A percentile compares a stretch with the other conserved stretches of the same genome.
Evolutionary conservation across 2,113 vertebrate genomes (phyloP).

Genomic region (Macaca mulatta): DNA sequence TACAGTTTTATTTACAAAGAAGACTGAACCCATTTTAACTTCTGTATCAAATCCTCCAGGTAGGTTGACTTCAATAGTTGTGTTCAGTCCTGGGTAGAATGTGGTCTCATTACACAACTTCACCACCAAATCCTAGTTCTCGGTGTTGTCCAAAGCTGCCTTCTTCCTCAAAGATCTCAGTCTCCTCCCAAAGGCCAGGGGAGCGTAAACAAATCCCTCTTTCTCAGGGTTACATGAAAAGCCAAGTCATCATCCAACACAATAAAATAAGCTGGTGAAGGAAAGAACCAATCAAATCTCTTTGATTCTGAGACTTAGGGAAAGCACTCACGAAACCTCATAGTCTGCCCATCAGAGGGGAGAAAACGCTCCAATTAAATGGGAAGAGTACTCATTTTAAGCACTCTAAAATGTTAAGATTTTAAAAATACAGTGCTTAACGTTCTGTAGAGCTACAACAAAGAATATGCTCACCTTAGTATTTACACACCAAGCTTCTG

Average conservation of each 20-base stretch:
- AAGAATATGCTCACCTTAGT: constrained; percentile 59
- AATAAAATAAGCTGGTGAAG: constrained; percentile 60
- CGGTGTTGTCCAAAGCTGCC: constrained; percentile 18
- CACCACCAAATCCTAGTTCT: not conserved
- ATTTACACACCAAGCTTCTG: constrained; percentile 68
- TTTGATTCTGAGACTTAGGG: constrained; percentile 57
- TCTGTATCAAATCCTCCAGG: not conserved
- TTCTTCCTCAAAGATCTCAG: not conserved
- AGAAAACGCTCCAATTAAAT: constrained; percentile 68
- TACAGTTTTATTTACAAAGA: constrained; percentile 20
- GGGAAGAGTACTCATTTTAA: constrained; percentile 74
- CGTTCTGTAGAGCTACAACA: constrained; percentile 69
- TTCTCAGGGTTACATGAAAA: constrained; percentile 54
- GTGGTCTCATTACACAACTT: constrained; percentile 11
- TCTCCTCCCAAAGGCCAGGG: constrained; percentile 38
- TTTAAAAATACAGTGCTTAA: constrained; percentile 78
- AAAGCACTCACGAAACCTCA: constrained; percentile 63
- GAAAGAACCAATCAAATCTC: constrained; percentile 72
- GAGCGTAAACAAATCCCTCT: constrained; percentile 65
- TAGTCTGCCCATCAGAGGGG: constrained; percentile 61
- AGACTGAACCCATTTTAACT: constrained; percentile 8
- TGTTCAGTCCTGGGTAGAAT: constrained; percentile 1
- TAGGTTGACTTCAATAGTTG: not conserved
- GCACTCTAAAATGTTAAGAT: constrained; percentile 77
- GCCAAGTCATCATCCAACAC: constrained; percentile 49